phyloP scores from a whole-genome alignment of 2,888 invertebrate species.

The Physocephala rufipes region DNA sequence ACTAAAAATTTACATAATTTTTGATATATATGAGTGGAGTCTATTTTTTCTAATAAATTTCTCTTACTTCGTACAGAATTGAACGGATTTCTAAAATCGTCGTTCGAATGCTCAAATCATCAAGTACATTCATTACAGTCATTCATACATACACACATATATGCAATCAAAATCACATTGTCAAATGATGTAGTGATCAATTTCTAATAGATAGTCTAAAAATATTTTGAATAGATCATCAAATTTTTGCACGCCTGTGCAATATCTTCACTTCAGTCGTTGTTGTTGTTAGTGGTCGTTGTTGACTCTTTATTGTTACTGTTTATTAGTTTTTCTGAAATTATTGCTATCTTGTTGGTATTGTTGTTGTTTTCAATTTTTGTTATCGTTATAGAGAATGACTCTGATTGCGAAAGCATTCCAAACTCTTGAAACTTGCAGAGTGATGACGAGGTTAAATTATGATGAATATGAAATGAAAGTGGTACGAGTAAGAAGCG shows the following conservation, averaged over 20 bases:
- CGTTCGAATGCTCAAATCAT: no score
- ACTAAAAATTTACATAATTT: no score
- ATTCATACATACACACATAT: neutral
- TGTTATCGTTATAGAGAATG: neutral
- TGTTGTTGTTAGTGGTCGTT: no score
- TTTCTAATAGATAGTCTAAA: constrained; percentile 35
- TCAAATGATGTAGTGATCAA: constrained; percentile 23
- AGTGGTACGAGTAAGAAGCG: neutral
- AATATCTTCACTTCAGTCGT: no score
- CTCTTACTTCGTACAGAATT: no score
- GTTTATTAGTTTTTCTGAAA: no score
- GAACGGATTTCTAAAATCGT: no score
- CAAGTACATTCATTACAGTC: no score
- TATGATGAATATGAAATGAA: neutral
- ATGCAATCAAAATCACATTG: neutral
- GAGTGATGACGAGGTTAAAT: neutral
- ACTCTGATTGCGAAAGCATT: neutral
- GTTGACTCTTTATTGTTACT: no score
- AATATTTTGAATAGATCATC: constrained; percentile 36
- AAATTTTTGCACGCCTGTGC: constrained; percentile 35
- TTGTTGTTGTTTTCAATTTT: neutral
- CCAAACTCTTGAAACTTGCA: neutral
- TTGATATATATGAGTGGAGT: no score
- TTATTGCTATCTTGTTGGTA: constrained; percentile 24
- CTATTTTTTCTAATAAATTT: no score